Evolutionary conservation across 1,140 invertebrate species (phyloP).

Genomic region (Tribolium castaneum): DNA sequence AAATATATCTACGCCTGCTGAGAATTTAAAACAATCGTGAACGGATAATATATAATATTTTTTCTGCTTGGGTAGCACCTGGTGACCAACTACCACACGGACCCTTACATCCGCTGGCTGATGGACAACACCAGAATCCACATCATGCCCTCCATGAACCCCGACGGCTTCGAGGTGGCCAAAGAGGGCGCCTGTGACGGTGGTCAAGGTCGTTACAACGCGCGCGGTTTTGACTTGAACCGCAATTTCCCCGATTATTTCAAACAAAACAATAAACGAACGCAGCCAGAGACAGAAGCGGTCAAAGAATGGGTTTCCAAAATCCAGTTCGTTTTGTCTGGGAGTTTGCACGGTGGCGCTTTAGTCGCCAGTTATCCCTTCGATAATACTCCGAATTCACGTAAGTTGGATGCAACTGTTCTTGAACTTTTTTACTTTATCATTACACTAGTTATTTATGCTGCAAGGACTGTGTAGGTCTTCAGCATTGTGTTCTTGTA

Average conservation of each 20-base stretch:
- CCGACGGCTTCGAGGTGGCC: conserved; percentile 89
- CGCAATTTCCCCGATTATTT: conserved; percentile 95
- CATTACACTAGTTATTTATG: conserved; percentile 51
- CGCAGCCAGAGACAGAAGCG: conserved; percentile 92
- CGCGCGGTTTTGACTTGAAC: conserved; percentile 89
- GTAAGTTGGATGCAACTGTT: conserved; percentile 73
- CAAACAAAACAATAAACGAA: conserved; percentile 85
- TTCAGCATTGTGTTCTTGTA: conserved; percentile 83
- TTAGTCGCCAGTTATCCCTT: conserved; percentile 93
- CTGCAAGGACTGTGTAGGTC: conserved; percentile 83
- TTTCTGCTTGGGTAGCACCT: conserved; percentile 70
- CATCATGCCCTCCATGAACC: conserved; percentile 93
- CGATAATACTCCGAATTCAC: conserved; percentile 90
- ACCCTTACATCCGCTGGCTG: conserved; percentile 86
- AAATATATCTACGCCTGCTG: too few relatives aligned
- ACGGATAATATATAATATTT: too few relatives aligned
- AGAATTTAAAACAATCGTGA: too few relatives aligned
- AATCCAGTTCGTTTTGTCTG: conserved; percentile 92
- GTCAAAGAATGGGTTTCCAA: conserved; percentile 94
- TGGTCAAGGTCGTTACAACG: conserved; percentile 87
- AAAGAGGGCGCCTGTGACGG: conserved; percentile 89
- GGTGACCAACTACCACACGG: conserved; percentile 82
- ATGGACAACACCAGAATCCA: conserved; percentile 92
- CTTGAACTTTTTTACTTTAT: conserved; percentile 24
- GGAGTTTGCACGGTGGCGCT: conserved; percentile 91